A percentile compares a stretch with the other conserved stretches of the same genome.
phyloP scores from a whole-genome alignment of 30 jellyfish, hydroid and myxozoan genomes.

The Rhopilema esculentum region DNA sequence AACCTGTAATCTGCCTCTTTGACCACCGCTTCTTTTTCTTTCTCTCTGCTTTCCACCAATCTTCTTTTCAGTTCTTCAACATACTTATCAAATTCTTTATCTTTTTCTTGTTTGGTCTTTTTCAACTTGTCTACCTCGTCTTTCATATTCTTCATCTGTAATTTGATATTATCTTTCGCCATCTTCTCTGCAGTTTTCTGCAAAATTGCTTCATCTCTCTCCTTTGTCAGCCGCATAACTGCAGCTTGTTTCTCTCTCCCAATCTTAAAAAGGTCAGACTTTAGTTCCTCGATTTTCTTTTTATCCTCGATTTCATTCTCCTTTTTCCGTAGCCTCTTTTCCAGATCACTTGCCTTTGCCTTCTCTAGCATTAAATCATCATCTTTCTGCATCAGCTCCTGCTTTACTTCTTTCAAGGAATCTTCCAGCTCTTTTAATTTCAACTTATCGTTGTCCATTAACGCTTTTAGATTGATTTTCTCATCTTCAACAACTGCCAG shows the following conservation, averaged over 20 bases:
- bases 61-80: conserved; percentile 35
- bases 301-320: conserved; percentile 8
- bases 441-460: conserved; percentile 27
- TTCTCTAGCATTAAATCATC: conserved; percentile 43
- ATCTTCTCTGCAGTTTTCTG: conserved; percentile 53
- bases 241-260: conserved; percentile 53
- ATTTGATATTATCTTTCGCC: conserved; percentile 54
- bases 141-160: conserved; percentile 23
- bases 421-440: conserved; percentile 27
- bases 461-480: conserved; percentile 17
- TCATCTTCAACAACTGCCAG: conserved; percentile 39
- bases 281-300: conserved; percentile 20
- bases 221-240: conserved; percentile 20
- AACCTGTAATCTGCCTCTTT: conserved; percentile 52
- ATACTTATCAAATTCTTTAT: conserved; percentile 24
- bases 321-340: conserved; percentile 3
- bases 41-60: conserved; percentile 30
- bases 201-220: conserved; percentile 47
- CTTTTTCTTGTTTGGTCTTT: conserved; percentile 7
- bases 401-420: not conserved
- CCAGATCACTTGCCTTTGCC: conserved; percentile 28
- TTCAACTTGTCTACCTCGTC: conserved; percentile 39
- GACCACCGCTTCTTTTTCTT: conserved; percentile 27
- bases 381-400: conserved; percentile 6
- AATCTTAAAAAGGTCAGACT: conserved; percentile 33